Conservation (phyloP, 2,797 vertebrate species). For the Eidolon dupreanum region DNA sequence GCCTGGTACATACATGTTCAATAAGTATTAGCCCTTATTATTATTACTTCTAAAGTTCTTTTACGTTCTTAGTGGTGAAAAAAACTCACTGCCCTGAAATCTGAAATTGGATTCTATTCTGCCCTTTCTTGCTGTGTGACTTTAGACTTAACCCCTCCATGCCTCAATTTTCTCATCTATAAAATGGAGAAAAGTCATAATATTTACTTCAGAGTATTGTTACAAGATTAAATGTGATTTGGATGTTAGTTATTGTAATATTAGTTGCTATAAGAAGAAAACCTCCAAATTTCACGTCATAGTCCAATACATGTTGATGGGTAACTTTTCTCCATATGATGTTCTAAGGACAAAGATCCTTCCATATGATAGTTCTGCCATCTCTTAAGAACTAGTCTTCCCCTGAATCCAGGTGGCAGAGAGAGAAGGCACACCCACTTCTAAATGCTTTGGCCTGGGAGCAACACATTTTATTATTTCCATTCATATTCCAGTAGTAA, state of each 20-base stretch:
- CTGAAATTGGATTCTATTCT: background rate
- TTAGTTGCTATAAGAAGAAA: constrained; percentile 1
- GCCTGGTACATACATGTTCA: background rate
- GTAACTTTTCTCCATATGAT: background rate
- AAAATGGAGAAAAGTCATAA: background rate
- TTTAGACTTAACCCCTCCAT: background rate
- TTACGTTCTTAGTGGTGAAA: background rate
- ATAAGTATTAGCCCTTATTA: background rate
- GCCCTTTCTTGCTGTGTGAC: background rate
- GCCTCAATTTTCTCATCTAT: background rate
- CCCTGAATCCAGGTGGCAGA: background rate
- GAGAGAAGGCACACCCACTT: background rate
- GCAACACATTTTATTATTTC: background rate
- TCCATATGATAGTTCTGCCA: background rate
- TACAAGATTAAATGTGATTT: background rate
- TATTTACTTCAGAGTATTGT: background rate
- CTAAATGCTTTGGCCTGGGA: background rate
- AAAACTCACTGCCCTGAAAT: background rate
- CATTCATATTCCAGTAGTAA: background rate
- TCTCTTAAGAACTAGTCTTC: background rate
- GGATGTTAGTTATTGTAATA: background rate
- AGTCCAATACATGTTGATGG: background rate
- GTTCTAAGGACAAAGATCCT: background rate
- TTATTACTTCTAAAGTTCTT: background rate
- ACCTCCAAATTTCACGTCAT: background rate